A percentile compares a stretch with the other conserved stretches of the same genome.
phyloP scores from a whole-genome alignment of 2,797 vertebrate species.

The Anomalospiza imberbis region DNA sequence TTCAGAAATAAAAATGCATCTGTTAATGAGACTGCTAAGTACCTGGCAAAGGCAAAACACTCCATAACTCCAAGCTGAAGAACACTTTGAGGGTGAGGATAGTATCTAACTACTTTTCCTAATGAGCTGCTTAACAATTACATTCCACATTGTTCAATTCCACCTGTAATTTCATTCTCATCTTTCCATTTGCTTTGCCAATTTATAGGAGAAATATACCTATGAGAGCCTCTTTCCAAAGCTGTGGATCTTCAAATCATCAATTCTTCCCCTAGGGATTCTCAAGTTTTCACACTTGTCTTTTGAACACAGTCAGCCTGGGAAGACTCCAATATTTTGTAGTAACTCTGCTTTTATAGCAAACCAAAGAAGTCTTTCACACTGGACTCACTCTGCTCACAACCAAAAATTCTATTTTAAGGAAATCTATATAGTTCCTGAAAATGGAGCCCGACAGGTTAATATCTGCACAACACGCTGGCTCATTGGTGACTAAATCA shows the following conservation, averaged over 20 bases:
- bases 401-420: not conserved
- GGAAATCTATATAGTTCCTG: not conserved
- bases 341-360: not conserved
- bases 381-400: not conserved
- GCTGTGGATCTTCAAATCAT: not conserved
- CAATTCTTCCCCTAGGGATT: not conserved
- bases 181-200: not conserved
- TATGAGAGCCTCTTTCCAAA: not conserved
- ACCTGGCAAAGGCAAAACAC: not conserved
- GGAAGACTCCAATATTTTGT: not conserved
- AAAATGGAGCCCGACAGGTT: not conserved
- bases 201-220: not conserved
- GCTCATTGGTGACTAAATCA: not conserved
- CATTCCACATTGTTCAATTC: not conserved
- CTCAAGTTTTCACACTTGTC: not conserved
- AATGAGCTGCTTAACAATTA: not conserved
- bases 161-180: not conserved
- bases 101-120: not conserved
- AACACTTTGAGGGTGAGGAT: not conserved
- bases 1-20: slow-evolving; percentile 31
- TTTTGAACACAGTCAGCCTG: not conserved
- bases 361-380: not conserved
- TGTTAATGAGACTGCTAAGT: not conserved
- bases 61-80: not conserved
- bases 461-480: not conserved